These are phyloP conservation scores for Bucco capensis DNA, from an alignment of 2,113 vertebrate species.

Conservation along the genomic window DNA sequence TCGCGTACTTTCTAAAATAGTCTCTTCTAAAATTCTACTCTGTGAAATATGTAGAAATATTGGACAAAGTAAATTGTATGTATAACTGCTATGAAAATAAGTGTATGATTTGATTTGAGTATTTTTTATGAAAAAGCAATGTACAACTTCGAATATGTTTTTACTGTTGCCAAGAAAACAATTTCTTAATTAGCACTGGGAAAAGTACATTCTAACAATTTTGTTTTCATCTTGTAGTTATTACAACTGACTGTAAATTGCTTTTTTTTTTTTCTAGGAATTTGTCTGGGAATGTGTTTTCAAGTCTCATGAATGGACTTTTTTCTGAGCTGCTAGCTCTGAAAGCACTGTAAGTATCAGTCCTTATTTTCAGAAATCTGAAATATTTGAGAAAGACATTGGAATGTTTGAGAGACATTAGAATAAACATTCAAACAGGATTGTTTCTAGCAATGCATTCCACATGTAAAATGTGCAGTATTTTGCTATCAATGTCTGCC, in stretches of 20 bases:
- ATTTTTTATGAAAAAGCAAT: not conserved
- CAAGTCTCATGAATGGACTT: constrained; percentile 80
- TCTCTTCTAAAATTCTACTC: not conserved
- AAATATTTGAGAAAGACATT: not conserved
- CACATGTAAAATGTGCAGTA: not conserved
- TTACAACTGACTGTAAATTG: not conserved
- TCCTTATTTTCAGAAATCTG: not conserved
- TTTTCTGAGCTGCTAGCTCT: constrained; percentile 83
- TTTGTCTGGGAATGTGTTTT: constrained; percentile 91
- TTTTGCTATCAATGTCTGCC: not conserved
- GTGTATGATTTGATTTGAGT: not conserved
- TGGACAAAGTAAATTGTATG: not conserved
- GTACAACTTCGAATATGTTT: not conserved
- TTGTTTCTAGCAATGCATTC: not conserved
- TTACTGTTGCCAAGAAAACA: not conserved
- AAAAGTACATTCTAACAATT: not conserved
- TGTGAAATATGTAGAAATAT: not conserved
- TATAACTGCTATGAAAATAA: not conserved
- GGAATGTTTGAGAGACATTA: not conserved
- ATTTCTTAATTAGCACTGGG: not conserved
- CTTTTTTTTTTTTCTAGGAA: constrained; percentile 69
- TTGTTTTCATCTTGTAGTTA: not conserved
- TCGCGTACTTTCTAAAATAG: not conserved
- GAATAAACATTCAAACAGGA: not conserved
- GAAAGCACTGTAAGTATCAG: constrained; percentile 83